Conservation (phyloP, 2,113 vertebrate species). For the Dicaeum eximium region DNA sequence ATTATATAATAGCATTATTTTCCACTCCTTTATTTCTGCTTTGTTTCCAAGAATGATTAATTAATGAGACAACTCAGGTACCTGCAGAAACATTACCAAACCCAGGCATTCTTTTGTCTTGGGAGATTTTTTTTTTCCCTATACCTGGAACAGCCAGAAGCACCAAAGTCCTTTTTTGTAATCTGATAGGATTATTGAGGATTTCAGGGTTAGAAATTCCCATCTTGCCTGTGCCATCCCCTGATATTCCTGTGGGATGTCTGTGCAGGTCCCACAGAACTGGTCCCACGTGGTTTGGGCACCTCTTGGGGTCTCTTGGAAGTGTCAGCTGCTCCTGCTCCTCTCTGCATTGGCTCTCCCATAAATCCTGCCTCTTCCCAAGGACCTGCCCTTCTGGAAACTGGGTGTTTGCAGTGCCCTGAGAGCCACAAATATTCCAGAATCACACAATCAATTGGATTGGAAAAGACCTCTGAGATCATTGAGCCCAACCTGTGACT, state of each 20-base stretch:
- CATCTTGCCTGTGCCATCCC: neutral
- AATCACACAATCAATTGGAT: neutral
- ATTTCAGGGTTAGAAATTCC: neutral
- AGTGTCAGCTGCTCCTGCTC: neutral
- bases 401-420: neutral
- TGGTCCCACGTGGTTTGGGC: rapidly evolving
- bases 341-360: neutral
- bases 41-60: constrained; percentile 2
- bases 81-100: neutral
- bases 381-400: too few relatives aligned
- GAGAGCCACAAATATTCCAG: neutral
- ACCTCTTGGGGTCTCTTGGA: neutral
- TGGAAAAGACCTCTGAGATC: neutral
- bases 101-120: neutral
- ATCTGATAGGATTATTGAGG: neutral
- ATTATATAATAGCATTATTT: neutral
- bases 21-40: neutral
- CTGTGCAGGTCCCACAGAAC: neutral
- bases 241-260: neutral
- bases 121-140: neutral
- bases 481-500: rapidly evolving
- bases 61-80: neutral
- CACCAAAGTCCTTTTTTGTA: neutral
- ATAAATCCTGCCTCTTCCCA: neutral
- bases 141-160: neutral